Percentiles rank a stretch among this genome's conserved stretches.
Conservation (phyloP, 2,113 vertebrate genomes). For the Barnardius zonarius region DNA sequence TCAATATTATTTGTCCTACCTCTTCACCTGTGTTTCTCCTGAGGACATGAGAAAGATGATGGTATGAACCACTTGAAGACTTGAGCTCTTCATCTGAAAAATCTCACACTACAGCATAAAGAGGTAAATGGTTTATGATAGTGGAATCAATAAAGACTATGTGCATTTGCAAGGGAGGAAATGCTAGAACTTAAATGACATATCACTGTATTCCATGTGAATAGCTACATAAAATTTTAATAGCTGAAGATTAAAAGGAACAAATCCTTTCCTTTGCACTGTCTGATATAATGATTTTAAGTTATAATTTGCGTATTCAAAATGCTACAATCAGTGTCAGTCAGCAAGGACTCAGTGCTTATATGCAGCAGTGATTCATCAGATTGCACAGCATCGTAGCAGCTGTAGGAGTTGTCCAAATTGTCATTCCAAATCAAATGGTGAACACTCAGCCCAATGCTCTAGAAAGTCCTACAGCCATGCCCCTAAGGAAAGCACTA, state of each 20-base stretch:
- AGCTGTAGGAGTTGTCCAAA: neutral
- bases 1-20: neutral
- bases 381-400: neutral
- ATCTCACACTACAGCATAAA: neutral
- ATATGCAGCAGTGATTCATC: neutral
- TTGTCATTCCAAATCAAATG: neutral
- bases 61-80: neutral
- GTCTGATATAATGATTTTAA: neutral
- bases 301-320: neutral
- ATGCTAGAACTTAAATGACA: neutral
- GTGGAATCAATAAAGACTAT: neutral
- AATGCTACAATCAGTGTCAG: neutral
- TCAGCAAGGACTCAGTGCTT: neutral
- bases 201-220: neutral
- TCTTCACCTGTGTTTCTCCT: neutral
- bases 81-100: neutral
- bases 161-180: neutral
- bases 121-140: neutral
- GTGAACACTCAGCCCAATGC: neutral
- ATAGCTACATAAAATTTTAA: neutral
- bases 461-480: neutral
- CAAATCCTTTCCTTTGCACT: neutral
- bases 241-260: neutral
- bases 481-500: neutral
- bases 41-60: neutral